These are phyloP conservation scores for Aleiodes alternator DNA, from an alignment of 2,888 invertebrate species.

Conservation along the genomic window DNA sequence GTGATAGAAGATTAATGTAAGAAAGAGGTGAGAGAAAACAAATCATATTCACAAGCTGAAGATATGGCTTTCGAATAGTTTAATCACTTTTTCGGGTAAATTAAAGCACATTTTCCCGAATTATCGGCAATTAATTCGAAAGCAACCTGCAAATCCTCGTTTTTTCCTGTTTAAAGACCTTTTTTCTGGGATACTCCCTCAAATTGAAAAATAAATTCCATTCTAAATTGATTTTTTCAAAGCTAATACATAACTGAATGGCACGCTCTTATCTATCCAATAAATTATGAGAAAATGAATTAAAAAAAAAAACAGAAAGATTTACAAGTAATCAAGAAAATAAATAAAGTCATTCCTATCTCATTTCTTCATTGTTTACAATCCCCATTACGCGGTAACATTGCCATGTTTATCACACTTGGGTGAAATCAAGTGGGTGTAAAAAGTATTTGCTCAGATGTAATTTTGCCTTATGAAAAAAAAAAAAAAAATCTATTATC, in stretches of 20 bases:
- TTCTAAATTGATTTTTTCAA: too few relatives aligned
- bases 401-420: constrained; percentile 41
- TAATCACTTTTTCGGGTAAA: too few relatives aligned
- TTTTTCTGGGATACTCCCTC: too few relatives aligned
- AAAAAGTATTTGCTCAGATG: constrained; percentile 9
- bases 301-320: constrained; percentile 9
- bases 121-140: too few relatives aligned
- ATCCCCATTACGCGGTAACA: constrained; percentile 40
- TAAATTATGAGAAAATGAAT: constrained; percentile 12
- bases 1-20: too few relatives aligned
- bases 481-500: neutral
- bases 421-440: constrained; percentile 13
- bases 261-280: neutral
- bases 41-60: too few relatives aligned
- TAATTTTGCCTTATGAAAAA: constrained; percentile 11
- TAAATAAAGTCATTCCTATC: constrained; percentile 43
- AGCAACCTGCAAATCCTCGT: too few relatives aligned
- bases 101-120: too few relatives aligned
- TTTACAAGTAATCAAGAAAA: constrained; percentile 29
- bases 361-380: constrained; percentile 44
- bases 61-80: too few relatives aligned
- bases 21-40: too few relatives aligned
- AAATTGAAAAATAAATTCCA: too few relatives aligned
- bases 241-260: neutral
- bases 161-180: too few relatives aligned